Base-by-base conservation (phyloP, 2,888 invertebrate species). In the Mactromeris polynyma region DNA sequence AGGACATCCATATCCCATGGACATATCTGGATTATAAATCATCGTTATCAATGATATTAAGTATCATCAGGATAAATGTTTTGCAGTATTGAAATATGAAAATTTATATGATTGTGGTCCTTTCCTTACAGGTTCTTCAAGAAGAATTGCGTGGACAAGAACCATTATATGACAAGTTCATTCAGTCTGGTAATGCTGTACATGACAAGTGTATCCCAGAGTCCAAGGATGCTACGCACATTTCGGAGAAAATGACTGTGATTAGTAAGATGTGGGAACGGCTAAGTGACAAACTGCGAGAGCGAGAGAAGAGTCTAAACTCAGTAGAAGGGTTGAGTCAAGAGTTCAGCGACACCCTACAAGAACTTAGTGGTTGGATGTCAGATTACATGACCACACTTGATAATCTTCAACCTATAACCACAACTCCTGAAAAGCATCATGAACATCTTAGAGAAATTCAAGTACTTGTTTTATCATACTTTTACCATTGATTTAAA, bases 131-230 rank as follows among this genome's bases (percentile, higher is more conserved):
- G 97, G 99, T 99, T 0, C 97, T 99, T 81, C 98, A 99, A 90
- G 99, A 99, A 96, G 99, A 99, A 97, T 98, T 99, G 97, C 98
- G 98, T 89, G 98, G 98, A 0, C 99, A 99, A 96, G 98, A 99
- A 96, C 98, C 99, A 0, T 98, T 98, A 94, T 97, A 99, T 90
- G 98, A 98, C 89, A 98, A 98, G 96, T 97, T 99, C 93, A 98
- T 98, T 93, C 98, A 98, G 93, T 97, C 98, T 51, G 98, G 98
- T 0, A 98, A 98, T 79, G 98, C 98, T 26, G 98, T 98, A 0
- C 97, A 99, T 81, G 97, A 97, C 96, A 86, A 97, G 97, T 95
- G 97, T 97, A 97, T 97, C 89, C 96, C 97, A 0, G 97, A 97
- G 31, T 94, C 95, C 1, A 93, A 93, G 14, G 96, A 96, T 81